phyloP scores from a whole-genome alignment of 2,113 vertebrate species.

The Podilymbus podiceps region DNA sequence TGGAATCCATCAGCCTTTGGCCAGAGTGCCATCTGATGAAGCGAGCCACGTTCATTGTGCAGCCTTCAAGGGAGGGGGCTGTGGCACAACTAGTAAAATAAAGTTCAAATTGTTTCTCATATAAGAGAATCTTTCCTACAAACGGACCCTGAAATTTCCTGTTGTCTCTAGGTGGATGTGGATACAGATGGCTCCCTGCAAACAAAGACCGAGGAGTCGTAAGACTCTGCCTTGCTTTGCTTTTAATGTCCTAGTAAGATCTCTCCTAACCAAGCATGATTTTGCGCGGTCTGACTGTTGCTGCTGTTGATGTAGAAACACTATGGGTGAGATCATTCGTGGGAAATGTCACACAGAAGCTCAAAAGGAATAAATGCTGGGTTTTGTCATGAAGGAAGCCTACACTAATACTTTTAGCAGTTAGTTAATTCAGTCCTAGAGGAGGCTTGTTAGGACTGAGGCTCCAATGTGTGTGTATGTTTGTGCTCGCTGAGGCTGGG shows the following conservation, averaged over 20 bases:
- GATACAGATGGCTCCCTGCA: not conserved
- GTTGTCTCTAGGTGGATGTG: not conserved
- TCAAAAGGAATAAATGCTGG: too few relatives aligned
- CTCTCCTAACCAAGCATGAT: not conserved
- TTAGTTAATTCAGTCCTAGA: too few relatives aligned
- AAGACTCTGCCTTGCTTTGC: not conserved
- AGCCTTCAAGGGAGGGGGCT: not conserved
- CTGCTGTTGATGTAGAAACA: too few relatives aligned
- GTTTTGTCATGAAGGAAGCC: too few relatives aligned
- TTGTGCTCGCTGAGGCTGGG: too few relatives aligned
- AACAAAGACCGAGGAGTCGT: not conserved
- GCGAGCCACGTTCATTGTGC: not conserved
- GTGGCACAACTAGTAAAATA: not conserved
- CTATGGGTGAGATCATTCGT: too few relatives aligned
- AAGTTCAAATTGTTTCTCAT: not conserved
- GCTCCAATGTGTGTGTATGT: too few relatives aligned
- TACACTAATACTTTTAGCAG: too few relatives aligned
- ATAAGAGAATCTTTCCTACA: not conserved
- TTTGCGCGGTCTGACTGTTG: not conserved
- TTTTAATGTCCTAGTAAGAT: not conserved
- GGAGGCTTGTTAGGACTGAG: too few relatives aligned
- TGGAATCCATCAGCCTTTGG: not conserved
- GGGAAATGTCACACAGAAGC: too few relatives aligned
- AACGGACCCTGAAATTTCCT: not conserved
- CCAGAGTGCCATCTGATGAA: not conserved